Conservation (phyloP, 2,113 vertebrate species). For the Eurystomus gularis region DNA sequence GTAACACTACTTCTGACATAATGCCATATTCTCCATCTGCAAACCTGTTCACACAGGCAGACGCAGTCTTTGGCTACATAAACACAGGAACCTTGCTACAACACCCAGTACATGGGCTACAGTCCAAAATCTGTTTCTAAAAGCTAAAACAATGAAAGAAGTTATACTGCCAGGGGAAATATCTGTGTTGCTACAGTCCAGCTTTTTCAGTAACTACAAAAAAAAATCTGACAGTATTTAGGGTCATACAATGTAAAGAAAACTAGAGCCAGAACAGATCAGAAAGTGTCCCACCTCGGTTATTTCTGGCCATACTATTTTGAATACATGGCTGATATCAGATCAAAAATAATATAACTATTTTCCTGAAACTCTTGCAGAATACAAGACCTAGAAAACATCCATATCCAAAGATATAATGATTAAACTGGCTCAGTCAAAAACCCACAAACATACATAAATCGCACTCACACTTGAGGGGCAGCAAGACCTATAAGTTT, state of each 20-base stretch:
- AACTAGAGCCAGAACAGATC: neutral
- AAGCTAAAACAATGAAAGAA: neutral
- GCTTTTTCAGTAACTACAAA: neutral
- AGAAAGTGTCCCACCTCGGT: neutral
- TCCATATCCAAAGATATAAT: neutral
- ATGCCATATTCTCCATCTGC: neutral
- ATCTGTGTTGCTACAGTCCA: neutral
- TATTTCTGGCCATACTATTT: neutral
- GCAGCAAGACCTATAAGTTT: neutral
- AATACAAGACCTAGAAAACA: neutral
- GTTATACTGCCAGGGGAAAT: neutral
- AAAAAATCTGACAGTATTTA: neutral
- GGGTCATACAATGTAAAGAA: neutral
- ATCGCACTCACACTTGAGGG: neutral
- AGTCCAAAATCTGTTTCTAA: neutral
- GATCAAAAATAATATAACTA: neutral
- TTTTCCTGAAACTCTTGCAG: neutral
- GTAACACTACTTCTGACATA: neutral
- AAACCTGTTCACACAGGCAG: neutral
- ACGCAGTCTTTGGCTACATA: neutral
- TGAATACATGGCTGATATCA: neutral
- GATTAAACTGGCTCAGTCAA: neutral
- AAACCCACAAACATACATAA: neutral
- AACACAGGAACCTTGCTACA: neutral
- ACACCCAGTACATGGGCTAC: neutral